A percentile compares a stretch with the other conserved stretches of the same genome.
phyloP scores from a whole-genome alignment of 1,140 invertebrate species.

The Temnothorax longispinosus region DNA sequence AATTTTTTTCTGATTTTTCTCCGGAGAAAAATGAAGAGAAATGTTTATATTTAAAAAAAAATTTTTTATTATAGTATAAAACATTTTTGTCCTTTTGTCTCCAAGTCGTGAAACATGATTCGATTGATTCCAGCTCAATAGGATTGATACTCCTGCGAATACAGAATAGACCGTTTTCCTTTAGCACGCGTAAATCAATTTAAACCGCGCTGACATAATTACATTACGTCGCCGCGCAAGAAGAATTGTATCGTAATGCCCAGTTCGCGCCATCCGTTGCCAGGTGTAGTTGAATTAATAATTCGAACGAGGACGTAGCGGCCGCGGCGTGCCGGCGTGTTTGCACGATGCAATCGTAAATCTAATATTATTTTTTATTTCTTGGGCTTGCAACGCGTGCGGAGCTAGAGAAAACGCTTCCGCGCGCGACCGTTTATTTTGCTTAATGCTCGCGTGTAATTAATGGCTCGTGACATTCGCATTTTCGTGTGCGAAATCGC shows the following conservation, averaged over 20 bases:
- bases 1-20: not conserved
- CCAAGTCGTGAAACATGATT: not conserved
- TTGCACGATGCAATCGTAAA: constrained; percentile 33
- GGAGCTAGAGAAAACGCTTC: not conserved
- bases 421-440: constrained; percentile 39
- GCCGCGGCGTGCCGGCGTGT: not conserved
- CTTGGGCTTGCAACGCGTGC: not conserved
- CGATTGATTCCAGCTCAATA: not conserved
- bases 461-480: constrained; percentile 49
- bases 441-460: constrained; percentile 41
- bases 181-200: constrained; percentile 28
- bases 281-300: constrained; percentile 47
- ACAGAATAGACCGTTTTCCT: not conserved
- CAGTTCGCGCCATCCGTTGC: not conserved
- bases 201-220: constrained; percentile 44
- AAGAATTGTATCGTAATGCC: constrained; percentile 49
- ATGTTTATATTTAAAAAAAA: not conserved
- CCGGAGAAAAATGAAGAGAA: not conserved
- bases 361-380: constrained; percentile 51
- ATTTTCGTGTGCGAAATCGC: not conserved
- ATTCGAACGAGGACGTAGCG: constrained; percentile 10
- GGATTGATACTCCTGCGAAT: constrained; percentile 2
- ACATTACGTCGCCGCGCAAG: constrained; percentile 21
- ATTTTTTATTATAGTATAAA: not conserved
- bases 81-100: not conserved